phyloP scores from a whole-genome alignment of 2,888 invertebrate genomes.

The Terebella lapidaria region DNA sequence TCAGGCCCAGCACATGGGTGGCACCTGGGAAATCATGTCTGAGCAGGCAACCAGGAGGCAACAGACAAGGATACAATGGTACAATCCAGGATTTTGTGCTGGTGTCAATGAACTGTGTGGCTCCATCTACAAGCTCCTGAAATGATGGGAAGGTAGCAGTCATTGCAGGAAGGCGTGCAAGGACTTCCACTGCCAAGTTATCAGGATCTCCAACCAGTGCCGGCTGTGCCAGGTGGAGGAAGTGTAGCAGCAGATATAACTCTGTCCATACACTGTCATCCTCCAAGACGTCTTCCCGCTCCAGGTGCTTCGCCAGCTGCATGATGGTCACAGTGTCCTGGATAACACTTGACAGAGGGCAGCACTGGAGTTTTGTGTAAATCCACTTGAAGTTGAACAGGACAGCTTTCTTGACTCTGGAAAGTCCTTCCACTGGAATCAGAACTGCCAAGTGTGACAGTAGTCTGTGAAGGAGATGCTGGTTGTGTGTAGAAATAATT shows the following conservation, averaged over 20 bases:
- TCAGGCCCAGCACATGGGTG: constrained; percentile 17
- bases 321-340: constrained; percentile 11
- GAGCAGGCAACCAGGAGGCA: constrained; percentile 7
- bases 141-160: background rate
- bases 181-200: constrained; percentile 8
- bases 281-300: constrained; percentile 7
- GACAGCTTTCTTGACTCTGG: constrained; percentile 11
- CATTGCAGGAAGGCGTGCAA: constrained; percentile 8
- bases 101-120: background rate
- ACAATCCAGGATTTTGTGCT: background rate
- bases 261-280: constrained; percentile 1
- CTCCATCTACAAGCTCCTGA: constrained; percentile 7
- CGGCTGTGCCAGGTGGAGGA: constrained; percentile 12
- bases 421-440: constrained; percentile 20
- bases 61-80: constrained; percentile 13
- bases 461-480: constrained; percentile 12
- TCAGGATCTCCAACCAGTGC: constrained; percentile 7
- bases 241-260: constrained; percentile 14
- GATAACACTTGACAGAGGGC: background rate
- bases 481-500: constrained; percentile 4
- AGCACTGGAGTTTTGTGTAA: constrained; percentile 11
- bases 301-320: constrained; percentile 8
- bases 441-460: constrained; percentile 14
- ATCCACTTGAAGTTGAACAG: constrained; percentile 22
- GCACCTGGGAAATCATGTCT: constrained; percentile 14